Evolutionary conservation across 2,113 vertebrate species (phyloP), one percentile per base, ranked within the genome.

Genomic region (Syngnathus floridae): DNA sequence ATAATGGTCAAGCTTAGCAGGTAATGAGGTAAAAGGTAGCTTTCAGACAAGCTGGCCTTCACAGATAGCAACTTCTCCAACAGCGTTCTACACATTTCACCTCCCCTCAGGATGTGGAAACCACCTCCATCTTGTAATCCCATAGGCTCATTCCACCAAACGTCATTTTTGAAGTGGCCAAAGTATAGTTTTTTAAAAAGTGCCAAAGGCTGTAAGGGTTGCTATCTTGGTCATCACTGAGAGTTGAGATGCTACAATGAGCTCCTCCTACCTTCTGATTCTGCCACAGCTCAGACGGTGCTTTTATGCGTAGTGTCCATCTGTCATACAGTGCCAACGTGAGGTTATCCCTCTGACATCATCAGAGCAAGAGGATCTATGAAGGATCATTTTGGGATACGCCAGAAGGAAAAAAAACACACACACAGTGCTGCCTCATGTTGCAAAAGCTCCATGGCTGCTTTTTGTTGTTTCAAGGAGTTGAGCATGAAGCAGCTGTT

Each of bases 21-120:
- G 77, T 85, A 87, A 86, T 85, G 83, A 85, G 80, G 76, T 83
- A 84, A 86, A 88, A 84, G 76, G 78, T 84, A 75, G 72, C 81
- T 75, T 69, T 88, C 82, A 67, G 82, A 80, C 79, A 89, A 84
- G 83, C 88, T 88, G 88, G 60, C 46, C 67, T 61, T 17, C 12
- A 48, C 69, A 86, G 88, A 90, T 88, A 88, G 80, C 72, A 3
- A 57, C 16, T 64, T 57, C 60, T 75, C 72, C 75, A 66, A 64
- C 45, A 48, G 64, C 62, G 65, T 69, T 81, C 16, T 80, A 81
- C 62, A 62, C 65, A 49, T 69, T 82, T 67, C 49, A 52, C 64
- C 52, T 52, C 21, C 6, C 74, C 76, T 84, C 65, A 8, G 67
- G 57, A 69, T 83, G 69, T 78, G 73, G 56, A 41, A 78, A 83